A percentile compares a stretch with the other conserved stretches of the same genome.
phyloP scores from a whole-genome alignment of 2,113 vertebrate genomes.

The Osmerus mordax region DNA sequence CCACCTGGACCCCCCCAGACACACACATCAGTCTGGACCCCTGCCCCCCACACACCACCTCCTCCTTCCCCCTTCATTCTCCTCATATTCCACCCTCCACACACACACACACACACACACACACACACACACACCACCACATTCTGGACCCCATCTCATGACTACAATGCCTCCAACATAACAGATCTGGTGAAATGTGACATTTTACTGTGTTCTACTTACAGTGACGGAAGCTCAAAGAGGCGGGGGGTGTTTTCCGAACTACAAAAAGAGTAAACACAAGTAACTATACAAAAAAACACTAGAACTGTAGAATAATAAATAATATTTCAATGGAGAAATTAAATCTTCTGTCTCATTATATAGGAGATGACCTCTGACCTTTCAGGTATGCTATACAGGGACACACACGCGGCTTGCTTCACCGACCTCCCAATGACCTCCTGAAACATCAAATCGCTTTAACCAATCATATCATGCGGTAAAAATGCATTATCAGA shows the following conservation, averaged over 20 bases:
- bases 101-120: too few relatives aligned
- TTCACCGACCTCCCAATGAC: slow-evolving; percentile 87
- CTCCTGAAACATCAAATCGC: slow-evolving; percentile 50
- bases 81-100: too few relatives aligned
- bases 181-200: not conserved
- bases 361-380: slow-evolving; percentile 50
- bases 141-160: too few relatives aligned
- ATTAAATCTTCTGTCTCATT: not conserved
- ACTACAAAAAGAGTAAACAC: slow-evolving; percentile 64
- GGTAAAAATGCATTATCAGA: not conserved
- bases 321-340: not conserved
- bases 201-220: slow-evolving; percentile 58
- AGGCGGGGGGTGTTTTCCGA: slow-evolving; percentile 77
- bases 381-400: slow-evolving; percentile 84
- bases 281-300: not conserved
- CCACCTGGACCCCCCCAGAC: slow-evolving; percentile 74
- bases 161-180: too few relatives aligned
- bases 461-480: not conserved
- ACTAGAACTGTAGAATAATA: not conserved
- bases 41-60: too few relatives aligned
- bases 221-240: slow-evolving; percentile 91
- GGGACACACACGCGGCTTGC: slow-evolving; percentile 78
- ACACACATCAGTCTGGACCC: too few relatives aligned
- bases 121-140: too few relatives aligned
- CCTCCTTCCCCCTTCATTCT: too few relatives aligned